Evolutionary conservation across 2,888 invertebrate species (phyloP).

Genomic region (Cheilosia impressa): DNA sequence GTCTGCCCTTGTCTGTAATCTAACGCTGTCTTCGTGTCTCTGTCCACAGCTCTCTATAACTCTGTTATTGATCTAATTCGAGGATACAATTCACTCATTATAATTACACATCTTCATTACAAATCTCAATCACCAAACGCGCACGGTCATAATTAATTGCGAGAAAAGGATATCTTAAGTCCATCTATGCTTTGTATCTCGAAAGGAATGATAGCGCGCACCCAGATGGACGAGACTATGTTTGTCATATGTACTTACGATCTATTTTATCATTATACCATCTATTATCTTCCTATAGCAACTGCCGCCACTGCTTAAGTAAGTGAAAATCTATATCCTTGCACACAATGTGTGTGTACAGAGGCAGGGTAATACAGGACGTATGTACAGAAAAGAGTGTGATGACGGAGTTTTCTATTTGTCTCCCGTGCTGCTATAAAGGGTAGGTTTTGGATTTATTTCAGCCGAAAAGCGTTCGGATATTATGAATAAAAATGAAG

Average conservation of each 20-base stretch:
- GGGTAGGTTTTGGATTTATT: not conserved
- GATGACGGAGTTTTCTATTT: slow-evolving; percentile 6
- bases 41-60: slow-evolving; percentile 15
- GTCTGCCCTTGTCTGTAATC: not conserved
- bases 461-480: not conserved
- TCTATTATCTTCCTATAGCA: slow-evolving; percentile 26
- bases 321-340: not conserved
- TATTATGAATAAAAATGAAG: not conserved
- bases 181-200: slow-evolving; percentile 22
- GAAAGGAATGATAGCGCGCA: not conserved
- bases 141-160: slow-evolving; percentile 62
- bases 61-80: slow-evolving; percentile 59
- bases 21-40: not conserved
- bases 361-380: not conserved
- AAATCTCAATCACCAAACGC: slow-evolving; percentile 49
- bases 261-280: slow-evolving; percentile 44
- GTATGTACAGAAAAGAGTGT: not conserved
- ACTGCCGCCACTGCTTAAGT: slow-evolving; percentile 6
- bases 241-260: slow-evolving; percentile 32
- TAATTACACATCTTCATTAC: slow-evolving; percentile 65
- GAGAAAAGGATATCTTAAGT: slow-evolving; percentile 55
- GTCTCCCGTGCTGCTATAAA: not conserved
- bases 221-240: not conserved
- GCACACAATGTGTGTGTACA: not conserved
- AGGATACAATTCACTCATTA: slow-evolving; percentile 56